Percentiles rank a stretch among this genome's conserved stretches.
Evolutionary conservation across 2,888 invertebrate genomes (phyloP).

Genomic region (Trichacis sp.): DNA sequence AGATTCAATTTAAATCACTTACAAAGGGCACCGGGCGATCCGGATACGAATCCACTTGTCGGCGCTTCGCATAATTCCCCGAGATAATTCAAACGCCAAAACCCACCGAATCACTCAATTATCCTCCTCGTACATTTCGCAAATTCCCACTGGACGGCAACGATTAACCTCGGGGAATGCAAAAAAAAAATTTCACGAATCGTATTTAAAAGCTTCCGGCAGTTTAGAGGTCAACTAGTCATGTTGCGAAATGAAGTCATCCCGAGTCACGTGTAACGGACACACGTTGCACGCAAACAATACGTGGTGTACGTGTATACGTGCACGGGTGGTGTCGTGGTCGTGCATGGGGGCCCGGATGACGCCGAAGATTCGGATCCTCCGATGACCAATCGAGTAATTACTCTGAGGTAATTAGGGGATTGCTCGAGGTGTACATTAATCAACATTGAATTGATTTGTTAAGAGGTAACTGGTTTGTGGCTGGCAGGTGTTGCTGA

Average conservation of each 20-base stretch:
- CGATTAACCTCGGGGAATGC: no score
- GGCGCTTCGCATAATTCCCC: no score
- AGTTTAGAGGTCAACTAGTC: not conserved
- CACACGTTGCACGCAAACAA: constrained; percentile 1
- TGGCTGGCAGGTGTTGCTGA: constrained; percentile 48
- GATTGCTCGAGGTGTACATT: constrained; percentile 55
- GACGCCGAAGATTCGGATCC: constrained; percentile 40
- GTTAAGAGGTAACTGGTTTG: constrained; percentile 48
- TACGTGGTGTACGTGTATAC: constrained; percentile 1
- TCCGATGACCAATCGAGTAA: constrained; percentile 55
- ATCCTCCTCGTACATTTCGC: no score
- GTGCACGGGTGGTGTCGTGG: constrained; percentile 15
- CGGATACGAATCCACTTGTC: constrained; percentile 22
- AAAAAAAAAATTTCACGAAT: not conserved
- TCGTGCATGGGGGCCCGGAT: constrained; percentile 20
- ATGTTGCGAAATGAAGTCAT: not conserved
- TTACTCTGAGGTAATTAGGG: constrained; percentile 58
- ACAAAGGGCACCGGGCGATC: constrained; percentile 20
- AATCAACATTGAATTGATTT: constrained; percentile 64
- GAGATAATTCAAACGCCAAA: no score
- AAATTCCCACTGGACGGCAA: no score
- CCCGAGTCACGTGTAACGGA: not conserved
- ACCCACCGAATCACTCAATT: no score
- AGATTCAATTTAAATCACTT: constrained; percentile 55
- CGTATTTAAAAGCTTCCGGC: not conserved